phyloP scores from a whole-genome alignment of 2,113 vertebrate species.

The Tachysurus vachellii region DNA sequence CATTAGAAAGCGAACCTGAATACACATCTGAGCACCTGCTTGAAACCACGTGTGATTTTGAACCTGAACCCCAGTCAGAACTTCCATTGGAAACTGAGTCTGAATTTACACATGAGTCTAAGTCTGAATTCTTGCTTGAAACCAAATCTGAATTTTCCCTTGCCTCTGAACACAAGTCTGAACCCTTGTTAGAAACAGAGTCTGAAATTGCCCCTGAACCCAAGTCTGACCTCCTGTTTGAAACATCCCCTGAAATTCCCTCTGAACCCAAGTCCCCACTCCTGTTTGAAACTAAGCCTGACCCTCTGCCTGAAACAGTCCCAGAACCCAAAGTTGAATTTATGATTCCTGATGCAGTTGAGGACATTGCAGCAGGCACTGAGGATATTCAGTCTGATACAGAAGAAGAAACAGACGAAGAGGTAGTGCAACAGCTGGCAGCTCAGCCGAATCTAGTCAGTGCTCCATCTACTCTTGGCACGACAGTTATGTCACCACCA shows the following conservation, averaged over 20 bases:
- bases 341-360: slow-evolving; percentile 15
- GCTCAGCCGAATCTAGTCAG: slow-evolving; percentile 58
- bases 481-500: slow-evolving; percentile 73
- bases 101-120: background rate
- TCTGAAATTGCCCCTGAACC: slow-evolving; percentile 13
- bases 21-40: background rate
- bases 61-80: background rate
- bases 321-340: background rate
- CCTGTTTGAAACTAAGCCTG: slow-evolving; percentile 8
- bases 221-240: background rate
- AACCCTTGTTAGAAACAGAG: background rate
- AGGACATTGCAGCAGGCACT: slow-evolving; percentile 7
- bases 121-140: background rate
- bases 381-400: slow-evolving; percentile 9
- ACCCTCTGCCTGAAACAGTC: background rate
- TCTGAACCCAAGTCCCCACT: background rate
- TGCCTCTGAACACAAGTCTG: background rate
- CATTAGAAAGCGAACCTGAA: background rate
- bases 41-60: background rate
- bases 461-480: slow-evolving; percentile 64
- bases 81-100: background rate
- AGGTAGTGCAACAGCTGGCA: slow-evolving; percentile 38
- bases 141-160: background rate
- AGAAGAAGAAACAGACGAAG: slow-evolving; percentile 36
- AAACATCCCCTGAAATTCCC: slow-evolving; percentile 3